Conservation (phyloP, 2,113 vertebrate species). For the Oncorhynchus keta region DNA sequence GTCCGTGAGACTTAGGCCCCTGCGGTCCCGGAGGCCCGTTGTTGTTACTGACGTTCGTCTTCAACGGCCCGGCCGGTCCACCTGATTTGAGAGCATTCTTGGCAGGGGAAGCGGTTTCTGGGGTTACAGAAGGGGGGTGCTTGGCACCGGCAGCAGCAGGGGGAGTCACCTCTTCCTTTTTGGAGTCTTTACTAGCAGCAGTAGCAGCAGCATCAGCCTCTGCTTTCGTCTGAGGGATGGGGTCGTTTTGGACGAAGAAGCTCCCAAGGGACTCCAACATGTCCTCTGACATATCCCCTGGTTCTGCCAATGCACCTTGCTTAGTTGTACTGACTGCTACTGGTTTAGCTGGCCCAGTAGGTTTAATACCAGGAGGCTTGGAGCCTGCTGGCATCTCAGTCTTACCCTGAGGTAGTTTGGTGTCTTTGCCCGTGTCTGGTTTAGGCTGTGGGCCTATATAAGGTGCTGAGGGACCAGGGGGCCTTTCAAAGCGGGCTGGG, state of each 20-base stretch:
- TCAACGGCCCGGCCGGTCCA: neutral
- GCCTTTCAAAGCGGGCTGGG: slow-evolving; percentile 32
- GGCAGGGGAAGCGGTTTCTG: slow-evolving; percentile 16
- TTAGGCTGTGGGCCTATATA: slow-evolving; percentile 33
- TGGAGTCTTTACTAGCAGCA: slow-evolving; percentile 4
- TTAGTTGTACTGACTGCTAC: slow-evolving; percentile 36
- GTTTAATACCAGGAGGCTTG: slow-evolving; percentile 27
- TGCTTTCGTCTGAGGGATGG: slow-evolving; percentile 71
- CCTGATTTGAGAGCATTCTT: slow-evolving; percentile 42
- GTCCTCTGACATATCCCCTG: slow-evolving; percentile 67
- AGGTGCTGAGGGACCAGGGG: slow-evolving; percentile 20
- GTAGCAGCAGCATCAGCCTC: slow-evolving; percentile 4
- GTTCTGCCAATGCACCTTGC: slow-evolving; percentile 3
- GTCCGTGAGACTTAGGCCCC: slow-evolving; percentile 70
- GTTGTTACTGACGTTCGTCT: slow-evolving; percentile 34
- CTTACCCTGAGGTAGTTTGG: slow-evolving; percentile 21
- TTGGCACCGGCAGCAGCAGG: slow-evolving; percentile 17
- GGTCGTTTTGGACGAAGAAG: slow-evolving; percentile 75
- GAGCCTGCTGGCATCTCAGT: slow-evolving; percentile 17
- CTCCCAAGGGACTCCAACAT: slow-evolving; percentile 54
- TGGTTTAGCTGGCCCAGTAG: slow-evolving; percentile 4
- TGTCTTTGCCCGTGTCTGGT: slow-evolving; percentile 9
- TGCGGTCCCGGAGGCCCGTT: slow-evolving; percentile 70
- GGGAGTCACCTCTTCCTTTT: slow-evolving; percentile 29
- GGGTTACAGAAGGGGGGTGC: slow-evolving; percentile 12